Evolutionary conservation across 2,888 invertebrate genomes (phyloP), one percentile per base, ranked within the genome.

Genomic region (Micoletzkya japonica): DNA sequence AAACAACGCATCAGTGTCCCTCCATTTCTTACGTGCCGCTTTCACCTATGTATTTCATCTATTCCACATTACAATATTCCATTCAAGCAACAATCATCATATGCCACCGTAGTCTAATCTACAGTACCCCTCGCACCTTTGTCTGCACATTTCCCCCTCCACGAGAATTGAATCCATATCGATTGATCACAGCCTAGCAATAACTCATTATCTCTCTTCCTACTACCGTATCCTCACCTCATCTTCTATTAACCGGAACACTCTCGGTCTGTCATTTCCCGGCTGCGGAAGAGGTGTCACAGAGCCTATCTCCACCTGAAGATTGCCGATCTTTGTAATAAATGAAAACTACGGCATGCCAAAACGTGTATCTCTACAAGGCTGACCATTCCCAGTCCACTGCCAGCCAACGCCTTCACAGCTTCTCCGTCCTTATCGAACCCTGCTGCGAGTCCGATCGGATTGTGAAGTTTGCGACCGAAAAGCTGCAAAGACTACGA

Each of bases 381-480:
- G 90, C 98, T 97, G 30, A 97, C 90, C 86, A 95, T 93, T 4
- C 96, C 93, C 87, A 98, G 96, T 0, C 97, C 97, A 14, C 68
- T 39, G 82, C 91, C 90, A 73, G 90, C 89, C 50, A 98, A 87
- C 0, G 93, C 93, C 81, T 90, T 87, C 1, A 95, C 89, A 30
- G 93, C 94, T 88, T 96, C 95, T 6, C 91, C 96, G 87, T 97
- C 91, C 87, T 99, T 98, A 87, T 98, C 98, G 88, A 97, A 97
- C 6, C 97, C 98, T 71, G 97, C 98, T 34, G 97, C 97, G 83
- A 98, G 91, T n/a, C 98, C 84, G 79, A 98, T 87, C 0, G 97
- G 97, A 88, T 95, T 96, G 69, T 89, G 88, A 73, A 98, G 90
- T 20, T 90, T 86, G 74, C 90, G 71, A n/a, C 81, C 84, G 59